Evolutionary conservation across 2,113 vertebrate genomes (phyloP), one percentile per base, ranked within the genome.

Genomic region (Eulacestoma nigropectus): DNA sequence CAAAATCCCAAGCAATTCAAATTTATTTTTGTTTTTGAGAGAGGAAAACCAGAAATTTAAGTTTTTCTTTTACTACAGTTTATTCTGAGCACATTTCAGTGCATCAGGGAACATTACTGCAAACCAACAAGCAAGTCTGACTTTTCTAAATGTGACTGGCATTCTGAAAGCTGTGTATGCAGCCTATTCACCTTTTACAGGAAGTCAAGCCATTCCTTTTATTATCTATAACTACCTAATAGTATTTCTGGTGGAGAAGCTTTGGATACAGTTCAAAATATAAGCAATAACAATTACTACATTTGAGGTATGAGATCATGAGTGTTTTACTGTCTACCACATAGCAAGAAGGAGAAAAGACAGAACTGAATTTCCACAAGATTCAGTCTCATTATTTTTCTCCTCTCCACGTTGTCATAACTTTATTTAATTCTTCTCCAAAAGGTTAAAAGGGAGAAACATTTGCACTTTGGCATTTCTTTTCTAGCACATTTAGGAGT

Each of bases 41-140:
- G 16, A 33, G 7, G 23, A 55, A 79, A 68, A 41, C 0, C 16
- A 89, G 26, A 84, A 67, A 63, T 76, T 30, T 57, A 49, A 53
- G 14, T 44, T 84, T 42, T 50, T 53, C 8, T 91, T 89, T 35
- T 20, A 25, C 19, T 49, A 17, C 5, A 21, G 62, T 93, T 94
- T 83, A 95, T 97, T 97, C 96, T 92, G 63, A 95, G 82, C 92
- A 95, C 80, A 96, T 84, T 95, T 87, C 95, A 95, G 92, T 95
- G 95, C 95, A 95, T 63, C 67, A 95, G 42, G n/a, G 52, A 95
- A 41, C 37, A 29, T 53, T 83, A 55, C 76, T 92, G 87, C 70
- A 87, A 94, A 78, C 55, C 33, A 86, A 75, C 21, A 85, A 84
- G 32, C 44, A 81, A 47, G 46, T 57, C 63, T 87, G 67, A 87